Percentiles rank a stretch among this genome's conserved stretches.
Conservation (phyloP, 2,888 invertebrate species). For the Drosophila quasianomalipes region DNA sequence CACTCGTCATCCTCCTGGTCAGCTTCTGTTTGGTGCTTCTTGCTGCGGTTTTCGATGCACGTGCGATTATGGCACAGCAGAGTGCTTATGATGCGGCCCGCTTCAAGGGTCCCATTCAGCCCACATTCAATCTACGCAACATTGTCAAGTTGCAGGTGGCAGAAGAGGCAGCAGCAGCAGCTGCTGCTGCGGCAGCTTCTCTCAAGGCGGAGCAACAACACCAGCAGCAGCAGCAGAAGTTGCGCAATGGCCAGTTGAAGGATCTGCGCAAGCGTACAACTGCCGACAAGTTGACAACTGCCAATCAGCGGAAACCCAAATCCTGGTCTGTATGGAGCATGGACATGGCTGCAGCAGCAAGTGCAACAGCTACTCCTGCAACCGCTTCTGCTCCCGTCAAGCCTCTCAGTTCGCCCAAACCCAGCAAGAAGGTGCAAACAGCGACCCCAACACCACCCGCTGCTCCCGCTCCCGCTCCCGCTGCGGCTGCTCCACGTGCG, state of each 20-base stretch:
- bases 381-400: conserved; percentile 16
- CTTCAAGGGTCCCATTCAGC: conserved; percentile 87
- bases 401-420: conserved; percentile 31
- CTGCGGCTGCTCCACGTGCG: conserved; percentile 19
- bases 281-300: conserved; percentile 13
- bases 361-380: neutral
- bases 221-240: conserved; percentile 39
- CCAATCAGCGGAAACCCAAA: conserved; percentile 47
- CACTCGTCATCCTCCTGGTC: conserved; percentile 87
- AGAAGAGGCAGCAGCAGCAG: conserved; percentile 47
- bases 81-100: conserved; percentile 85
- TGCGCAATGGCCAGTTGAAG: conserved; percentile 46
- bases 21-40: conserved; percentile 89
- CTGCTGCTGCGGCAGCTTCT: conserved; percentile 30
- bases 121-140: conserved; percentile 88
- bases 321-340: conserved; percentile 72
- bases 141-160: conserved; percentile 74
- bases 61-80: conserved; percentile 88
- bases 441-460: neutral
- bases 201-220: conserved; percentile 33
- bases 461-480: neutral
- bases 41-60: conserved; percentile 90
- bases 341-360: conserved; percentile 42
- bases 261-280: conserved; percentile 62
- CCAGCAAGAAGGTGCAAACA: conserved; percentile 34